Percentiles rank a stretch among this genome's conserved stretches.
phyloP scores from a whole-genome alignment of 2,113 vertebrate genomes.

The Lepidothrix coronata region DNA sequence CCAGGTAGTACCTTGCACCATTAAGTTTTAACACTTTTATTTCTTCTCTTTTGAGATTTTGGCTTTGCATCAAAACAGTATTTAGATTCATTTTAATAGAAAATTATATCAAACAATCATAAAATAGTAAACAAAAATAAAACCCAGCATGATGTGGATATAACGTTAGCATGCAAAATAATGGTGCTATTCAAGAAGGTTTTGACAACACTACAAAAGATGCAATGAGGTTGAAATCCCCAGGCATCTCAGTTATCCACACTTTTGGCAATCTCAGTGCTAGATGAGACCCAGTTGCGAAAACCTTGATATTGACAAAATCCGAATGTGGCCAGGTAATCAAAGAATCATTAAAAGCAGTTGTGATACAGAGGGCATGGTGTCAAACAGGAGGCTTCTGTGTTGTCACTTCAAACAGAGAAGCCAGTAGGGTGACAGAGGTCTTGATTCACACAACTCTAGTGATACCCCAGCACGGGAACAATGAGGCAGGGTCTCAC shows the following conservation, averaged over 20 bases:
- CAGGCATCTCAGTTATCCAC: background rate
- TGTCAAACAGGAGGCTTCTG: background rate
- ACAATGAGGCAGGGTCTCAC: background rate
- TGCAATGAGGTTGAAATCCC: rapidly evolving
- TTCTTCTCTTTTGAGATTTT: background rate
- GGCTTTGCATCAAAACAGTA: background rate
- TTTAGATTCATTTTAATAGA: background rate
- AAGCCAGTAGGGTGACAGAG: background rate
- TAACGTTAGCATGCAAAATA: background rate
- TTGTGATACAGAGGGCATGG: background rate
- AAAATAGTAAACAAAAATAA: background rate
- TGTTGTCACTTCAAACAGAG: background rate
- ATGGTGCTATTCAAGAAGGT: background rate
- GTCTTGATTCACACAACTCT: background rate
- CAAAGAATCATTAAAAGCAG: background rate
- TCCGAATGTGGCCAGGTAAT: background rate
- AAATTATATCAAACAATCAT: background rate
- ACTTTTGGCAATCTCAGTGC: background rate
- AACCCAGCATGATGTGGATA: background rate
- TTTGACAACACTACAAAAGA: background rate
- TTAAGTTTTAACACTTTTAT: background rate
- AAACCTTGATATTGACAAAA: background rate
- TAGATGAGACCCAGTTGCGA: background rate
- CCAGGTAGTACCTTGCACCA: background rate
- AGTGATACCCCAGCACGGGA: rapidly evolving